phyloP scores from a whole-genome alignment of 2,797 vertebrate species.

The Syngnathus rostellatus region DNA sequence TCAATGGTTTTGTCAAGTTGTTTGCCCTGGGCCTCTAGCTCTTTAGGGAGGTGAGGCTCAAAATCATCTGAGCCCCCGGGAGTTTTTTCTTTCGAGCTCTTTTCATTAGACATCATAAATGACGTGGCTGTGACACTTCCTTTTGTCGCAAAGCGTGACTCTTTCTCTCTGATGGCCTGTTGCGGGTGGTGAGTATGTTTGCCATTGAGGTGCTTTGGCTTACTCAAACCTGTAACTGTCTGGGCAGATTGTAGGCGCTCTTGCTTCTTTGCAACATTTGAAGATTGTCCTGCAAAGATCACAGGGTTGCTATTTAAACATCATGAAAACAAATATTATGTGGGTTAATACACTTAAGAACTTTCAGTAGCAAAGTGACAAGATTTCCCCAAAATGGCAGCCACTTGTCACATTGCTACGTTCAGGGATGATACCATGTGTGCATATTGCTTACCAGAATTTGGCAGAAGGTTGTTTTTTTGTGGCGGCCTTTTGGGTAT shows the following conservation, averaged over 20 bases:
- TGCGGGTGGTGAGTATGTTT: conserved; percentile 55
- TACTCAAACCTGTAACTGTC: conserved; percentile 18
- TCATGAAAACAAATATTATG: background rate
- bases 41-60: background rate
- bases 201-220: conserved; percentile 47
- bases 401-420: background rate
- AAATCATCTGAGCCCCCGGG: background rate
- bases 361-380: too few relatives aligned
- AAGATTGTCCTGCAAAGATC: conserved; percentile 21
- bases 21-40: conserved; percentile 5
- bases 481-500: conserved; percentile 52
- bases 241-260: conserved; percentile 17
- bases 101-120: background rate
- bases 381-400: too few relatives aligned
- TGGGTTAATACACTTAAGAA: background rate
- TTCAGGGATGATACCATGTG: background rate
- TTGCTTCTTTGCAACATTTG: conserved; percentile 14
- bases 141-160: conserved; percentile 17
- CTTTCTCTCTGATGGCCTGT: conserved; percentile 38
- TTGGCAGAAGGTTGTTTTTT: conserved; percentile 31
- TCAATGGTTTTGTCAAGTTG: conserved; percentile 1
- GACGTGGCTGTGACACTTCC: conserved; percentile 1
- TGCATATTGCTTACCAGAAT: conserved; percentile 39
- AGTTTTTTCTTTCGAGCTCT: background rate
- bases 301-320: background rate